Evolutionary conservation across 2,888 invertebrate species (phyloP), one percentile per base, ranked within the genome.

Genomic region (Punctoribates punctum): DNA sequence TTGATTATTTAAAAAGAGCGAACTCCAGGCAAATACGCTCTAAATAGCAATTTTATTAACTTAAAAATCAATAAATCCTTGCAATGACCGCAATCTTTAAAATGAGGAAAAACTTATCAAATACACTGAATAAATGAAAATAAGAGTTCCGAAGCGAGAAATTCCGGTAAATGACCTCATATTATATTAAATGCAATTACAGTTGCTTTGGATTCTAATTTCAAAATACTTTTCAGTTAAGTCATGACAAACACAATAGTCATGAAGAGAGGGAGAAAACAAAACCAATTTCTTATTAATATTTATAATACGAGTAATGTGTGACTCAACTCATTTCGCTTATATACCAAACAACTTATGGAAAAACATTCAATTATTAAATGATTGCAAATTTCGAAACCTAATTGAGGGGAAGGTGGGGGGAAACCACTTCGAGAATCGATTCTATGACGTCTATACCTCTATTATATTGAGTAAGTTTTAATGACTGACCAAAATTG

Each of bases 21-120:
- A 13, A 25, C 15, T n/a, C 25, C 3, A 29, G 65, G 25, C 23
- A 25, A 65, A n/a, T 25, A 27, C 23, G 65, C 29, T 65, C 29
- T 34, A 48, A 48, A 48, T 48, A 48, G 48, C 48, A 17, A 48
- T 48, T 42, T 13, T 65, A 38, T 34, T 25, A 38, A 65, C n/a
- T 34, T 34, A 65, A n/a, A 23, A 65, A 34, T 65, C 65, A 62
- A 62, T 65, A 65, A 38, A 34, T n/a, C n/a, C 65, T 38, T 29
- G 23, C 27, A 65, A 65, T 38, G 29, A 62, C 62, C 25, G 29
- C 62, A 29, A 62, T 62, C 27, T 27, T 20, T 23, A 29, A 67
- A 27, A 67, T 27, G 1, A 27, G 5, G 38, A 15, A 70, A 34
- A 23, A 46, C 13, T 27, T 23, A 70, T 27, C 34, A 67, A 67